Evolutionary conservation across 2,888 invertebrate genomes (phyloP).

Genomic region (Ophonus ardosiacus): DNA sequence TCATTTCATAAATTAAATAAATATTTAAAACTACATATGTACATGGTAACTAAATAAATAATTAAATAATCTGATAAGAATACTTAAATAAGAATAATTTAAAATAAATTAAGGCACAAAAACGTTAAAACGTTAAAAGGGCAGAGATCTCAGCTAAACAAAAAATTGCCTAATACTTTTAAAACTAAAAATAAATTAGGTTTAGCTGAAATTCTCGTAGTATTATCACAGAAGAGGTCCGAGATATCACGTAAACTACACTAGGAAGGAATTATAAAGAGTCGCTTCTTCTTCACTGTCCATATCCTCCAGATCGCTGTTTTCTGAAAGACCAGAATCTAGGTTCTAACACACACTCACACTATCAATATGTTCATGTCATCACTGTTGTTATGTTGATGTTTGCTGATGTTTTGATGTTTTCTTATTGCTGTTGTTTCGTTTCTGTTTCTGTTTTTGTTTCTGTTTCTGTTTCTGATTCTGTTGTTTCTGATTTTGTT

Average conservation of each 20-base stretch:
- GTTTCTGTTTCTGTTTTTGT: slow-evolving; percentile 30
- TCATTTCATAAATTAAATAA: slow-evolving; percentile 51
- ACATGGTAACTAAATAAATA: slow-evolving; percentile 52
- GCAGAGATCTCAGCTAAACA: slow-evolving; percentile 5
- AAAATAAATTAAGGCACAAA: slow-evolving; percentile 60
- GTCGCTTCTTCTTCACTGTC: background rate
- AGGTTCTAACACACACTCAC: slow-evolving; percentile 15
- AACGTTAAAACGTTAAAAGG: slow-evolving; percentile 1
- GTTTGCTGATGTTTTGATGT: background rate
- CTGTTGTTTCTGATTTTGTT: background rate
- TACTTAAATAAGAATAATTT: slow-evolving; percentile 53
- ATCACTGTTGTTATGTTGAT: slow-evolving; percentile 38
- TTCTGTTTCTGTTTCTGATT: slow-evolving; percentile 8
- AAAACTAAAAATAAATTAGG: slow-evolving; percentile 19
- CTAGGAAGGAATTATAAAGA: background rate
- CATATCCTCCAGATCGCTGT: background rate
- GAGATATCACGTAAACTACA: background rate
- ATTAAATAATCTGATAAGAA: slow-evolving; percentile 38
- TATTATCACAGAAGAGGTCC: background rate
- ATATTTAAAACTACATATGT: slow-evolving; percentile 43
- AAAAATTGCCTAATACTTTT: slow-evolving; percentile 16
- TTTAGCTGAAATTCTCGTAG: slow-evolving; percentile 19
- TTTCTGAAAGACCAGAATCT: slow-evolving; percentile 36
- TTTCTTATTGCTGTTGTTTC: slow-evolving; percentile 20
- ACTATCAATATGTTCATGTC: slow-evolving; percentile 12